Evolutionary conservation across 2,113 vertebrate species (phyloP).

Genomic region (Pelecanus crispus): DNA sequence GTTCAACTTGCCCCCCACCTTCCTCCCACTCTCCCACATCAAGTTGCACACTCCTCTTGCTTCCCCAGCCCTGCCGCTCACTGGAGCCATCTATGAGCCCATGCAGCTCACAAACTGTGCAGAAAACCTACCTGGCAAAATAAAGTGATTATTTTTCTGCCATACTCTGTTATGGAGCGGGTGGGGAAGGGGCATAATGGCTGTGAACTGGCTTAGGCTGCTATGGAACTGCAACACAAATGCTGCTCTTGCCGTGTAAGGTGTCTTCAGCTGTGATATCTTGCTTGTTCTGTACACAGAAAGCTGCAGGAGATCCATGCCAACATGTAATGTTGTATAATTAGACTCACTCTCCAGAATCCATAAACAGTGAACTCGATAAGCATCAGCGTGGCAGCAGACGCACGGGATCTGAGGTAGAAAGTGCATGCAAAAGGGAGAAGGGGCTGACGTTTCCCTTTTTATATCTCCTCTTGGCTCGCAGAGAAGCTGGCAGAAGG

Average conservation of each 20-base stretch:
- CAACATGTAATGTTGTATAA: neutral
- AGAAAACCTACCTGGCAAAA: neutral
- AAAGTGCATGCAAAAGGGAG: neutral
- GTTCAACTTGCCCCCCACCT: neutral
- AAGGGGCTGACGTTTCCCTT: neutral
- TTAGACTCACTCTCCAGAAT: conserved; percentile 1
- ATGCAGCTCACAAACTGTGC: neutral
- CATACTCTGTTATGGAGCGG: neutral
- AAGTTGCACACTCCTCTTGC: neutral
- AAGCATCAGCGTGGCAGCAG: neutral
- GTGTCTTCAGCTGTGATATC: conserved; percentile 10
- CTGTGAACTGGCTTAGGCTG: neutral
- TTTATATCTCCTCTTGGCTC: neutral
- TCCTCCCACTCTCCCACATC: neutral
- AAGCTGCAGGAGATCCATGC: conserved; percentile 22
- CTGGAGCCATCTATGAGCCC: neutral
- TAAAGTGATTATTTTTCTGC: neutral
- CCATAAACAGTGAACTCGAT: neutral
- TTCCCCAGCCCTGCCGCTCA: neutral
- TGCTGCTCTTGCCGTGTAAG: neutral
- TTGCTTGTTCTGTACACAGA: neutral
- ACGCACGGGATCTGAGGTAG: neutral
- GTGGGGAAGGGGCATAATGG: neutral
- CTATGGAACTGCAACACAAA: neutral
- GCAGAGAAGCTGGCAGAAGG: conserved; percentile 67